Evolutionary conservation across 1,140 invertebrate species (phyloP).

Genomic region (Hyles vespertilio): DNA sequence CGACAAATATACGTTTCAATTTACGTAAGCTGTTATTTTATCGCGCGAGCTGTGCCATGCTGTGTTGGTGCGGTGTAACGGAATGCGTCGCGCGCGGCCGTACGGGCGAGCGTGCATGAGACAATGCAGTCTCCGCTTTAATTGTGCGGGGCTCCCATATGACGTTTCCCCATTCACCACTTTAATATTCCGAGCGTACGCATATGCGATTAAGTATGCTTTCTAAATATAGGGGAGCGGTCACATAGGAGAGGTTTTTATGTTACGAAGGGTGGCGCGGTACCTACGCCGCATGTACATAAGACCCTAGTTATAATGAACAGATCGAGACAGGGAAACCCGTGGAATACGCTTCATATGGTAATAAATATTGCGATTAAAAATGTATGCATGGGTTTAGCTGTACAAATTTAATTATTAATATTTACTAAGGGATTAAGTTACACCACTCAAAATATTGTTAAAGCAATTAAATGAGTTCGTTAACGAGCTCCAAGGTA

Average conservation of each 20-base stretch:
- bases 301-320: constrained; percentile 57
- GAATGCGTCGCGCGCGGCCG: constrained; percentile 27
- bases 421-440: no score
- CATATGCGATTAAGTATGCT: constrained; percentile 66
- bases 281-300: constrained; percentile 65
- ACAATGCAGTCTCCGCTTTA: constrained; percentile 51
- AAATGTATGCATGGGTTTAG: no score
- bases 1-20: no score
- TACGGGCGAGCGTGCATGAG: constrained; percentile 34
- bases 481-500: no score
- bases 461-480: no score
- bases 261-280: constrained; percentile 50
- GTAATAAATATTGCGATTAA: not conserved
- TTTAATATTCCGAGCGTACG: constrained; percentile 66
- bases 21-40: constrained; percentile 2
- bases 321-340: constrained; percentile 34
- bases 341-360: constrained; percentile 26
- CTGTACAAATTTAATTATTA: no score
- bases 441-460: no score
- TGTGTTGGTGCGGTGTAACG: constrained; percentile 33
- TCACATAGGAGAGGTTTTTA: constrained; percentile 57
- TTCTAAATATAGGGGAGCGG: constrained; percentile 62
- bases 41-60: constrained; percentile 18
- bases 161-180: constrained; percentile 63
- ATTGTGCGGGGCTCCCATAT: constrained; percentile 60